Percentiles rank a stretch among this genome's conserved stretches.
phyloP scores from a whole-genome alignment of 2,797 vertebrate genomes.

The Notamacropus eugenii region DNA sequence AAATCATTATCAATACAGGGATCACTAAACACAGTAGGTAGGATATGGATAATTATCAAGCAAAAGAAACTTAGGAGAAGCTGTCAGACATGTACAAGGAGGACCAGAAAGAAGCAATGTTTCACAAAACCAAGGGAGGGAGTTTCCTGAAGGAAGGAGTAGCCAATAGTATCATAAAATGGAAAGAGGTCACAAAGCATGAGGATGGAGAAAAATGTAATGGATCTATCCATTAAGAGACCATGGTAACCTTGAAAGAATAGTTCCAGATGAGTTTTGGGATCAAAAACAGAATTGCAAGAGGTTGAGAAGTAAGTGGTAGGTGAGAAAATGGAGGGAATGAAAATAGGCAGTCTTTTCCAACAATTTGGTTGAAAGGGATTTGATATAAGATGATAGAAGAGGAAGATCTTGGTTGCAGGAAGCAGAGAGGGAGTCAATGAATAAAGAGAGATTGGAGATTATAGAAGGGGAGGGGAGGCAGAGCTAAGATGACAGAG shows the following conservation, averaged over 20 bases:
- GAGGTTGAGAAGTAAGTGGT: background rate
- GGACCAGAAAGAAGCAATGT: background rate
- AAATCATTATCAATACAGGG: background rate
- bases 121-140: background rate
- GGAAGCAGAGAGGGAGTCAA: background rate
- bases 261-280: background rate
- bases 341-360: background rate
- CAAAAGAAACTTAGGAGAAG: background rate
- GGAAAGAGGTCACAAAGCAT: background rate
- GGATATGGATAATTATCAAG: background rate
- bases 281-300: background rate
- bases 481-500: too few species aligned
- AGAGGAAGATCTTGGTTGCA: background rate
- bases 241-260: background rate
- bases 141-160: background rate
- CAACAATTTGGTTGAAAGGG: background rate
- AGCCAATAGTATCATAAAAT: background rate
- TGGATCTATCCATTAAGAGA: background rate
- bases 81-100: background rate
- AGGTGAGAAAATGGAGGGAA: background rate
- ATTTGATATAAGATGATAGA: background rate
- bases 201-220: background rate
- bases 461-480: background rate
- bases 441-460: background rate
- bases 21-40: background rate